Conservation (phyloP, 1,140 invertebrate genomes). For the Druon quercuslanigerum region DNA sequence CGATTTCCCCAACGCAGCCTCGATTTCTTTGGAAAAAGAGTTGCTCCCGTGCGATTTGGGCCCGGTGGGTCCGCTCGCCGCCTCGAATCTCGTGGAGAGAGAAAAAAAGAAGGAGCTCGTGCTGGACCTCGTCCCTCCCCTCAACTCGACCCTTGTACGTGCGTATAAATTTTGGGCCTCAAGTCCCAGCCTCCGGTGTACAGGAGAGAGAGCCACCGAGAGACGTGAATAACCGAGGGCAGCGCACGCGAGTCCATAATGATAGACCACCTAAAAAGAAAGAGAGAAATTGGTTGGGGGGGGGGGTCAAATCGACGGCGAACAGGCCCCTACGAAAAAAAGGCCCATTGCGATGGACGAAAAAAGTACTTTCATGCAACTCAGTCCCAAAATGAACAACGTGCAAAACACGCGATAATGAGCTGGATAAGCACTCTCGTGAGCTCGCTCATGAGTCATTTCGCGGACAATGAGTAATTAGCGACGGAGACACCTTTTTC, state of each 20-base stretch:
- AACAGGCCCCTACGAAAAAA: constrained; percentile 30
- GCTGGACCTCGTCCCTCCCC: constrained; percentile 30
- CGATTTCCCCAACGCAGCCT: constrained; percentile 19
- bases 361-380: constrained; percentile 39
- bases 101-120: constrained; percentile 44
- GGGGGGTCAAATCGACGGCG: constrained; percentile 29
- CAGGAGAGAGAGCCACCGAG: constrained; percentile 53
- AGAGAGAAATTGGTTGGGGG: constrained; percentile 35
- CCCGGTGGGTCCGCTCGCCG: not conserved
- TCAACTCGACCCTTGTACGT: not conserved
- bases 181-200: constrained; percentile 3
- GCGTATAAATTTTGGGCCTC: constrained; percentile 18
- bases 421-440: constrained; percentile 22
- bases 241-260: constrained; percentile 74
- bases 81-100: constrained; percentile 11
- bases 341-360: constrained; percentile 19
- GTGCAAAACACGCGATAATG: constrained; percentile 37
- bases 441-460: constrained; percentile 21
- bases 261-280: constrained; percentile 63
- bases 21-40: constrained; percentile 25
- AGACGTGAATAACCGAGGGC: constrained; percentile 73
- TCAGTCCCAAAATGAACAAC: constrained; percentile 25
- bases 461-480: constrained; percentile 30
- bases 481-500: constrained; percentile 27
- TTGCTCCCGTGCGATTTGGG: constrained; percentile 23